Percentiles rank a stretch among this genome's conserved stretches.
phyloP scores from a whole-genome alignment of 1,140 invertebrate genomes.

The Zaprionus ghesquierei region DNA sequence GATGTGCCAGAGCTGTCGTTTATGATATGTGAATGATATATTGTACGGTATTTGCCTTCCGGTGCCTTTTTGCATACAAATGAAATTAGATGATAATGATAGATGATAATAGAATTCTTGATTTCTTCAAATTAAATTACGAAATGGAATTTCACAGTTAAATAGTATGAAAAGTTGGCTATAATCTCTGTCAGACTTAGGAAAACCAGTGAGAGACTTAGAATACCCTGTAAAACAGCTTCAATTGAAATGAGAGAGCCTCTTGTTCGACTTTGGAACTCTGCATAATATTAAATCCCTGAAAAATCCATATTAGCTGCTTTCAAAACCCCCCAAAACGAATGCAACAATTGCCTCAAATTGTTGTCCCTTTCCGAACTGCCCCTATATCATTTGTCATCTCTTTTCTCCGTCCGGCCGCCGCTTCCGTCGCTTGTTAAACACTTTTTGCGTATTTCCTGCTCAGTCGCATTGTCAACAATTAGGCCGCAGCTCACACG shows the following conservation, averaged over 20 bases:
- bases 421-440: conserved; percentile 26
- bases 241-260: no score
- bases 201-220: no score
- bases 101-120: neutral
- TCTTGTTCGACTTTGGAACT: neutral
- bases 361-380: neutral
- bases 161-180: no score
- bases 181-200: no score
- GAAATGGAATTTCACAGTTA: no score
- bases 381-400: neutral
- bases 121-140: no score
- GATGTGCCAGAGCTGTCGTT: neutral
- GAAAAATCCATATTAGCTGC: neutral
- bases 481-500: conserved; percentile 55
- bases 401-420: neutral
- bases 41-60: neutral
- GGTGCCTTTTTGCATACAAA: neutral
- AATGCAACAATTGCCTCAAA: neutral
- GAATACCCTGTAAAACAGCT: no score
- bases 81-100: neutral
- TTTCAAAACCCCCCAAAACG: neutral
- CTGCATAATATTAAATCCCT: neutral
- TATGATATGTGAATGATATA: neutral
- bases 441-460: conserved; percentile 48
- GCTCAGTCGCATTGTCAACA: conserved; percentile 72